A percentile compares a stretch with the other conserved stretches of the same genome.
These are phyloP conservation scores for Pseudois nayaur DNA, from an alignment of 2,113 vertebrate species.

Conservation along the genomic window DNA sequence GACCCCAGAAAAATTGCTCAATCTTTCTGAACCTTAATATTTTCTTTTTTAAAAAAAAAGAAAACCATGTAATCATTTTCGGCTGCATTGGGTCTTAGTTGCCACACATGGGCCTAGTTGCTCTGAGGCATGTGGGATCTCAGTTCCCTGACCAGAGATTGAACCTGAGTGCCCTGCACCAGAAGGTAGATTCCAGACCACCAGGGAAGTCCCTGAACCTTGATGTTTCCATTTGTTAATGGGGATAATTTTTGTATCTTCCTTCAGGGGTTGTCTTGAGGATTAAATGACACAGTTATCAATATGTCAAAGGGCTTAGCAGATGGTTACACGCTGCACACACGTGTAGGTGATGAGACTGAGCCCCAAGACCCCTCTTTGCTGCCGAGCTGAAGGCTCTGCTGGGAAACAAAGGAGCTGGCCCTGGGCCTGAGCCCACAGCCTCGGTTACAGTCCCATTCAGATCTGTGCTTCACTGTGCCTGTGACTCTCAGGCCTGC, in stretches of 20 bases:
- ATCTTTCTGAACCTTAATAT: no score
- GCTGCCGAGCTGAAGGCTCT: background rate
- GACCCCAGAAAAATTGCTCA: no score
- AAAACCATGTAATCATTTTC: background rate
- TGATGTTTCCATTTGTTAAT: background rate
- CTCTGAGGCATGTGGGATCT: background rate
- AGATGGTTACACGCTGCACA: background rate
- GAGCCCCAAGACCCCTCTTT: background rate
- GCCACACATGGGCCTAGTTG: accelerated
- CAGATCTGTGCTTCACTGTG: background rate
- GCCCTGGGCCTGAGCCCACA: background rate
- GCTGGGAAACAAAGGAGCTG: background rate
- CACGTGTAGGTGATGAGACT: accelerated
- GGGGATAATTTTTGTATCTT: background rate
- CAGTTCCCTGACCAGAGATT: background rate
- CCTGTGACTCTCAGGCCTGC: background rate
- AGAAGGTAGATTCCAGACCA: background rate
- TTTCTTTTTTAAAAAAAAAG: background rate
- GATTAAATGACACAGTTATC: background rate
- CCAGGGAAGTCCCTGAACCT: background rate
- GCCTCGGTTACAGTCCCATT: background rate
- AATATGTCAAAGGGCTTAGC: background rate
- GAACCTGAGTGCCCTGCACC: background rate
- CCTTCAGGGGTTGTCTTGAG: background rate
- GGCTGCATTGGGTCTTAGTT: background rate